A percentile compares a stretch with the other conserved stretches of the same genome.
phyloP scores from a whole-genome alignment of 2,113 vertebrate genomes.

The Nipponia nippon region DNA sequence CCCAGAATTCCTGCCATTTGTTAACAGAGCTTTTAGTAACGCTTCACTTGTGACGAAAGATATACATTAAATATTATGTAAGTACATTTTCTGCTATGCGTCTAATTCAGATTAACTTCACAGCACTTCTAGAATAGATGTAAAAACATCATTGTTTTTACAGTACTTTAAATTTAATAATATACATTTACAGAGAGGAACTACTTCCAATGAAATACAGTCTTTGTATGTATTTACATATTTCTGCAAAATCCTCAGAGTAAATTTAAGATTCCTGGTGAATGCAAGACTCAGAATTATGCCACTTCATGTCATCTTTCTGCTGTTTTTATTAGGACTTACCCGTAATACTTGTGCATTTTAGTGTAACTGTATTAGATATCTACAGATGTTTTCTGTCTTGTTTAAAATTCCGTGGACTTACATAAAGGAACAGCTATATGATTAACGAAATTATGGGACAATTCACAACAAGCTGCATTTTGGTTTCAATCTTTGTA shows the following conservation, averaged over 20 bases:
- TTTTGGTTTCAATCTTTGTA: conserved; percentile 40
- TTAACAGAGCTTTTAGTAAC: conserved; percentile 22
- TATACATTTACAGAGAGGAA: conserved; percentile 28
- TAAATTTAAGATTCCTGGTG: conserved; percentile 15
- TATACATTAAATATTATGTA: conserved; percentile 8
- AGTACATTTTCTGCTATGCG: conserved; percentile 34
- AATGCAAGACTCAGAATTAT: conserved; percentile 28
- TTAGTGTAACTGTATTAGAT: conserved; percentile 3
- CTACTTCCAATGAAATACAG: conserved; percentile 41
- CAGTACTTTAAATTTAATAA: conserved; percentile 10
- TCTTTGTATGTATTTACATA: conserved; percentile 31
- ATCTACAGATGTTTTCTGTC: conserved; percentile 22
- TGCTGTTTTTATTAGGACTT: conserved; percentile 60
- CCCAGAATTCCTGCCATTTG: not conserved
- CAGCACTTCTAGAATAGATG: not conserved
- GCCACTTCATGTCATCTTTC: not conserved
- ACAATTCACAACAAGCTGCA: conserved; percentile 13
- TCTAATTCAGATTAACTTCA: conserved; percentile 12
- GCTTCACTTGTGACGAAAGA: conserved; percentile 20
- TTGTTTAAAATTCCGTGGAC: conserved; percentile 17
- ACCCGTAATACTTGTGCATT: conserved; percentile 62
- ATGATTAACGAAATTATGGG: conserved; percentile 14
- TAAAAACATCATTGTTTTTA: conserved; percentile 48
- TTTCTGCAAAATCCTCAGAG: conserved; percentile 45
- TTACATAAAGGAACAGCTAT: conserved; percentile 27